phyloP scores from a whole-genome alignment of 2,113 vertebrate genomes.

The Tragelaphus imberbis region DNA sequence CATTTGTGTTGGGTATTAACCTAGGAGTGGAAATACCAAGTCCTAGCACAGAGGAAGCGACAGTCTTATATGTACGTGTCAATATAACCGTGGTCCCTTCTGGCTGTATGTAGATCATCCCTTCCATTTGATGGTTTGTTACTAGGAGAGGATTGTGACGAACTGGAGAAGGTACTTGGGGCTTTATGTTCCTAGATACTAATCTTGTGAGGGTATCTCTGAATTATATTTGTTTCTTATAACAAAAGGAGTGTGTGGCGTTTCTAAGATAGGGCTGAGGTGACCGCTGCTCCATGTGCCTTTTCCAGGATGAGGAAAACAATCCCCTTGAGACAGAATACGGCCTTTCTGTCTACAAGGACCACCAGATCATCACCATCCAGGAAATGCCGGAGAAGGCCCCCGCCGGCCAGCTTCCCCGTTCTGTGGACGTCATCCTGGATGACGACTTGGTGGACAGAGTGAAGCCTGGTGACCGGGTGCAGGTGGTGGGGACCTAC shows the following conservation, averaged over 20 bases:
- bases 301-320: conserved; percentile 93
- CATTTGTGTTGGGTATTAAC: background rate
- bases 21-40: background rate
- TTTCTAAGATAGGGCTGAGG: background rate
- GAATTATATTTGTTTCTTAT: background rate
- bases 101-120: background rate
- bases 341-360: conserved; percentile 94
- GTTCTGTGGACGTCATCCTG: conserved; percentile 94
- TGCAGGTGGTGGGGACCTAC: conserved; percentile 94
- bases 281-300: background rate
- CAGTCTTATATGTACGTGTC: background rate
- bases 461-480: conserved; percentile 93
- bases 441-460: conserved; percentile 95
- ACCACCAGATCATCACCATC: conserved; percentile 96
- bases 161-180: background rate
- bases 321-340: conserved; percentile 97
- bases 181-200: background rate
- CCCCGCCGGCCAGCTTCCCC: conserved; percentile 95
- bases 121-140: background rate
- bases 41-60: background rate
- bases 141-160: background rate
- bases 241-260: background rate
- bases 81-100: background rate
- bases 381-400: conserved; percentile 99
- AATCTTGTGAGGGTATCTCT: background rate